Evolutionary conservation across 2,113 vertebrate species (phyloP).

Genomic region (Hypanus sabinus): DNA sequence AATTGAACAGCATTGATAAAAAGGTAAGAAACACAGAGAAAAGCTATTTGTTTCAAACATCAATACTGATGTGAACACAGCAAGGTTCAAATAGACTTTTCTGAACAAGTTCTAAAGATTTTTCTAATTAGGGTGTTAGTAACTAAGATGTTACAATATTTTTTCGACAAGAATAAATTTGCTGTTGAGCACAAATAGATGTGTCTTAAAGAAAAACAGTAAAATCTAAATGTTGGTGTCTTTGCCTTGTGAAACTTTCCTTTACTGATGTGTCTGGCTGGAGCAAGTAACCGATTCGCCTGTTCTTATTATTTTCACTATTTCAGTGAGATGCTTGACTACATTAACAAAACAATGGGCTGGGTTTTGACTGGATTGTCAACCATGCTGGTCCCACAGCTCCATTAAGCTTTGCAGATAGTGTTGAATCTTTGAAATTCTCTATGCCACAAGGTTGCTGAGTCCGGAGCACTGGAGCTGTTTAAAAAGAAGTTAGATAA

Average conservation of each 20-base stretch:
- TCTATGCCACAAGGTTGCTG: too few species aligned
- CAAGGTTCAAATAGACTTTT: background rate
- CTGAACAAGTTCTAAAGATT: background rate
- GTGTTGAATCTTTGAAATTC: too few species aligned
- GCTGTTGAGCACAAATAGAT: background rate
- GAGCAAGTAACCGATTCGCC: background rate
- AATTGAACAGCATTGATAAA: background rate
- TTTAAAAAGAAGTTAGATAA: too few species aligned
- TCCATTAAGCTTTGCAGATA: too few species aligned
- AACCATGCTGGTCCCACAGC: too few species aligned
- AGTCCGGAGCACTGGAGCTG: too few species aligned
- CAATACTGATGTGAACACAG: background rate
- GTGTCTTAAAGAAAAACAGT: background rate
- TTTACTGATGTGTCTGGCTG: background rate
- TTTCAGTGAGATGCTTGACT: background rate
- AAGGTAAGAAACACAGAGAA: background rate
- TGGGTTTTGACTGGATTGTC: too few species aligned
- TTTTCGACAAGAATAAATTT: background rate
- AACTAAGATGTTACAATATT: background rate
- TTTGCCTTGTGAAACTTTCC: background rate
- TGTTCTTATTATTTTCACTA: background rate
- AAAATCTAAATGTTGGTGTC: background rate
- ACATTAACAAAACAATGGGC: background rate
- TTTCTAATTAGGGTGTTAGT: background rate
- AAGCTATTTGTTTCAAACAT: background rate